A percentile compares a stretch with the other conserved stretches of the same genome.
Evolutionary conservation across 1,140 invertebrate species (phyloP).

Genomic region (Camponotus vicinus): DNA sequence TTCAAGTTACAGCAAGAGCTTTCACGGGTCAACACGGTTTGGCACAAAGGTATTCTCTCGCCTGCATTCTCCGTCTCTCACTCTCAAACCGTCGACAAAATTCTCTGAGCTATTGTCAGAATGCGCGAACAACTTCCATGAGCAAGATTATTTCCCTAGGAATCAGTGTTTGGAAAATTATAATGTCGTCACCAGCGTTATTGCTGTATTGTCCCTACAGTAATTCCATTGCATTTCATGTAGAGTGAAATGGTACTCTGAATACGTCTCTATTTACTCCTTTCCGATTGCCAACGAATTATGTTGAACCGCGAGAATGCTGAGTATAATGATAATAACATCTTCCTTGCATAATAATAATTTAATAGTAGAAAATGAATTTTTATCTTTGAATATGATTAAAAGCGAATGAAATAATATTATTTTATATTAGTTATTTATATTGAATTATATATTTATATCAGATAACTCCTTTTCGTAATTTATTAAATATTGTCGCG

Average conservation of each 20-base stretch:
- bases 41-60: not conserved
- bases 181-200: not conserved
- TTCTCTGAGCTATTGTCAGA: not conserved
- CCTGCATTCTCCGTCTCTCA: not conserved
- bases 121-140: not conserved
- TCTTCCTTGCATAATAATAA: not conserved
- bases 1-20: not conserved
- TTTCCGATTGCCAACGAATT: not conserved
- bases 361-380: not conserved
- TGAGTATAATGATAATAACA: not conserved
- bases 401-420: too few species aligned
- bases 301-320: not conserved
- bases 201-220: not conserved
- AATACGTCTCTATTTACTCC: not conserved
- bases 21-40: constrained; percentile 37
- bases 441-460: too few species aligned
- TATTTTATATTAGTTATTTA: too few species aligned
- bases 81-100: constrained; percentile 8
- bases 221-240: not conserved
- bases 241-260: not conserved
- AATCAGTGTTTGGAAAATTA: not conserved
- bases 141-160: not conserved
- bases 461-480: not conserved
- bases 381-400: not conserved
- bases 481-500: not conserved